Evolutionary conservation across 30 jellyfish, hydroid and myxozoan species (phyloP).

Genomic region (Hydra vulgaris): DNA sequence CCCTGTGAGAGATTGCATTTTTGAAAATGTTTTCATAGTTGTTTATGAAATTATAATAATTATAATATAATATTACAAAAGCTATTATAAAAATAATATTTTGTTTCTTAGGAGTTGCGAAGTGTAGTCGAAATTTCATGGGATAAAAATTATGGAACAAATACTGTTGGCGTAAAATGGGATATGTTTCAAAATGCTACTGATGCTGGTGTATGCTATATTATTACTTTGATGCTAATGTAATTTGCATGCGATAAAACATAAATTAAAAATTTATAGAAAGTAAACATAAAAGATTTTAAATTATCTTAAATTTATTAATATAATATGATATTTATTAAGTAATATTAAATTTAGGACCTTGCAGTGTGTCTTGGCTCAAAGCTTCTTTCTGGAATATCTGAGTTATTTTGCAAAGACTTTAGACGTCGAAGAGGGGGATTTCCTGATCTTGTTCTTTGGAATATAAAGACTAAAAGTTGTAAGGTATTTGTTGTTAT

Average conservation of each 20-base stretch:
- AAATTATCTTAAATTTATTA: too few relatives aligned
- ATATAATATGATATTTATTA: too few relatives aligned
- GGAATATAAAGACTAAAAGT: slow-evolving; percentile 55
- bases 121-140: slow-evolving; percentile 23
- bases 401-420: slow-evolving; percentile 71
- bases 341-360: slow-evolving; percentile 49
- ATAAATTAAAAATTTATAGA: too few relatives aligned
- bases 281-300: too few relatives aligned
- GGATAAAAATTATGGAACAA: slow-evolving; percentile 46
- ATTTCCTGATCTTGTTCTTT: slow-evolving; percentile 81
- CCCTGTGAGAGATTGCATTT: background rate
- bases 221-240: too few relatives aligned
- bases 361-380: slow-evolving; percentile 43
- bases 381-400: slow-evolving; percentile 48
- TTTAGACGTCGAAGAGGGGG: slow-evolving; percentile 74
- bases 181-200: slow-evolving; percentile 31
- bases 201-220: slow-evolving; percentile 49
- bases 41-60: too few relatives aligned
- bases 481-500: slow-evolving; percentile 88
- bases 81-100: too few relatives aligned
- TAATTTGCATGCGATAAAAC: too few relatives aligned
- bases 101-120: slow-evolving; percentile 32
- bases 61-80: too few relatives aligned
- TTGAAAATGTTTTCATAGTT: too few relatives aligned
- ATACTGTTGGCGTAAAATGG: slow-evolving; percentile 56